Evolutionary conservation across 2,888 invertebrate genomes (phyloP).

Genomic region (Tetragnatha montana): DNA sequence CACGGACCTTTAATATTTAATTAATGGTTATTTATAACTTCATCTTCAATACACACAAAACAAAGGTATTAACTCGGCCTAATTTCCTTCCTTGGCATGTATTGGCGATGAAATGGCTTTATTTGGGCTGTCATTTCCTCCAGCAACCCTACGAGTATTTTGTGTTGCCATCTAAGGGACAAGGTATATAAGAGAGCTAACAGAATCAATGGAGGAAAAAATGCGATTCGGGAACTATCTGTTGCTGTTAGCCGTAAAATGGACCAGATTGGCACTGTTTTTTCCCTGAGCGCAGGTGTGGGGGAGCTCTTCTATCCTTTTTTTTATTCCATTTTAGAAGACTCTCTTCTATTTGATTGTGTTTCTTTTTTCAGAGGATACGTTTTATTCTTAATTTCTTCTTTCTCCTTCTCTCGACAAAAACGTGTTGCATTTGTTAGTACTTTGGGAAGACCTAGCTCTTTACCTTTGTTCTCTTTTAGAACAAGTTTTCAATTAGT

Average conservation of each 20-base stretch:
- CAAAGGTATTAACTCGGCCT: no score
- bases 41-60: no score
- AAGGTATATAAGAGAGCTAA: conserved; percentile 32
- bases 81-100: background rate
- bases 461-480: no score
- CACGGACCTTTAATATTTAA: no score
- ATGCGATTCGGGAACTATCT: conserved; percentile 35
- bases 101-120: background rate
- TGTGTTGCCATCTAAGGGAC: conserved; percentile 36
- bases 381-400: background rate
- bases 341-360: background rate
- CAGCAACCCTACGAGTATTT: conserved; percentile 29
- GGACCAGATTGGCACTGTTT: conserved; percentile 5
- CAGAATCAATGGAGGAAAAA: background rate
- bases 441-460: background rate
- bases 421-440: background rate
- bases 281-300: conserved; percentile 22
- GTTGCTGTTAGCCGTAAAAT: conserved; percentile 34
- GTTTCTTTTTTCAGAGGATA: background rate
- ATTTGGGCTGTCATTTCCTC: background rate
- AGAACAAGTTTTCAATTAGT: no score
- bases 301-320: background rate
- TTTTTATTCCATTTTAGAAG: background rate
- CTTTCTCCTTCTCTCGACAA: background rate
- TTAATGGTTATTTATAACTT: no score